Evolutionary conservation across 2,797 vertebrate genomes (phyloP), one percentile per base, ranked within the genome.

Genomic region (Spinus olivaceus): DNA sequence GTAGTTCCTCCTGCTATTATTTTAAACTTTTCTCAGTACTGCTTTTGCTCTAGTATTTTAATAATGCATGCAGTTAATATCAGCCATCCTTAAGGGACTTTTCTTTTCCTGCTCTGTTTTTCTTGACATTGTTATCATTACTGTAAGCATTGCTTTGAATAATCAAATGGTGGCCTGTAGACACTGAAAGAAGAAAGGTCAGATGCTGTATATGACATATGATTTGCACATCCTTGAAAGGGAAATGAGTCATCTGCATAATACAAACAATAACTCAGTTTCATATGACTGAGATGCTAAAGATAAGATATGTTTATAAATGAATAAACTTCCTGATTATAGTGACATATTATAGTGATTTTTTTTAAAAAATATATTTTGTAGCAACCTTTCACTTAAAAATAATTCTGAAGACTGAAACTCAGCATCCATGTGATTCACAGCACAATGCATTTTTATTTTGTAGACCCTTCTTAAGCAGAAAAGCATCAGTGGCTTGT

Each of bases 231-330:
- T 92, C 91, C 93, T 95, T 66, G 74, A 64, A 96, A 96, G 97
- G 97, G 98, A 98, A 98, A 96, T 98, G 98, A 98, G 96, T 98
- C 97, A 98, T 94, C 91, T 71, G 77, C 78, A 92, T 94, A 97
- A 97, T 81, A 97, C 96, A 98, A 98, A 97, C 97, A 97, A 96
- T 97, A 98, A 98, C 88, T 97, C 92, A 59, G 73, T 92, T 94
- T 94, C 97, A 97, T 97, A 97, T 97, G 96, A 98, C 95, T 95
- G 96, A 97, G 97, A 98, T 95, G 95, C 94, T 97, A 97, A 97
- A 97, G 97, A 98, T 97, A 98, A 97, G 96, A 96, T 95, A 93
- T 98, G 97, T 97, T 98, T 98, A 97, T 93, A 97, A 97, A 95
- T 77, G 92, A 96, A 96, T 98, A 97, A 97, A 97, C 97, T 97